phyloP scores from a whole-genome alignment of 2,113 vertebrate species.

The Neodontobutis hainanensis region DNA sequence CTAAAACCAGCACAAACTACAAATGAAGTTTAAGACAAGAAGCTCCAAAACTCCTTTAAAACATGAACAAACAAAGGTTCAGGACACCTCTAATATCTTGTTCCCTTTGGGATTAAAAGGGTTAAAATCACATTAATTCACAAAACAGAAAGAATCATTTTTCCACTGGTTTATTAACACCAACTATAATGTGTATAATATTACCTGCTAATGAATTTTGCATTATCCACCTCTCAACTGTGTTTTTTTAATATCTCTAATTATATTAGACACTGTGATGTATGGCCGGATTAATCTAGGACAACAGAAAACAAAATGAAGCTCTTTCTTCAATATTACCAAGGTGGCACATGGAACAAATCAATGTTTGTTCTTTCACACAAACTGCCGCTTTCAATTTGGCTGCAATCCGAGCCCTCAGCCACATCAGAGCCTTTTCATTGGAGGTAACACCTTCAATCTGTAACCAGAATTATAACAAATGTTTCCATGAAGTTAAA shows the following conservation, averaged over 20 bases:
- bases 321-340: constrained; percentile 10
- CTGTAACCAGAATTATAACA: neutral
- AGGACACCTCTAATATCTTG: too few relatives aligned
- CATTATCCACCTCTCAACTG: constrained; percentile 1
- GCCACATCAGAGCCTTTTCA: neutral
- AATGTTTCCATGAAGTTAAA: too few relatives aligned
- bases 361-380: constrained; percentile 13
- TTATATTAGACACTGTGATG: constrained; percentile 1
- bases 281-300: constrained; percentile 6
- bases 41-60: too few relatives aligned
- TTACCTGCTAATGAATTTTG: constrained; percentile 2
- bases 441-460: too few relatives aligned
- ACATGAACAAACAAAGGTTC: too few relatives aligned
- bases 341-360: constrained; percentile 11
- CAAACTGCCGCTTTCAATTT: constrained; percentile 4
- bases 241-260: constrained; percentile 2
- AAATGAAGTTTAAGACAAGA: too few relatives aligned
- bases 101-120: too few relatives aligned
- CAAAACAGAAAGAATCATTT: too few relatives aligned
- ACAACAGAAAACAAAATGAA: constrained; percentile 4
- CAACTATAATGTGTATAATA: neutral
- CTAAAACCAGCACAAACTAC: too few relatives aligned
- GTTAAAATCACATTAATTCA: too few relatives aligned
- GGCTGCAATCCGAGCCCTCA: neutral
- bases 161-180: neutral